phyloP scores from a whole-genome alignment of 2,113 vertebrate genomes.

The Poecilia latipinna region DNA sequence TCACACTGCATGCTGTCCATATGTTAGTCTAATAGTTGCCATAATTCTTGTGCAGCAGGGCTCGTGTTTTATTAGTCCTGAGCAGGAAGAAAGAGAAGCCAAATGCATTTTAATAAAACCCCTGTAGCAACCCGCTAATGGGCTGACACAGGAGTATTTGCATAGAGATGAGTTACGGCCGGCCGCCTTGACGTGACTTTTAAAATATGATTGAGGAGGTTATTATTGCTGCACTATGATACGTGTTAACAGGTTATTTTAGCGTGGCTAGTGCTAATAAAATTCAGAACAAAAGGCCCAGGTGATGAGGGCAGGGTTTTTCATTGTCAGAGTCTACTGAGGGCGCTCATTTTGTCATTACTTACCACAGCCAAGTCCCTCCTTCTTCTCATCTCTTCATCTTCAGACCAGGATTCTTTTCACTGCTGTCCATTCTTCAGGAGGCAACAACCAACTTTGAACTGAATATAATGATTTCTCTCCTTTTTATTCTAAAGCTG shows the following conservation, averaged over 20 bases:
- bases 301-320: constrained; percentile 68
- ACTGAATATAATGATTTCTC: constrained; percentile 55
- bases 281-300: constrained; percentile 77
- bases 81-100: constrained; percentile 80
- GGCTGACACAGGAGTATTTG: constrained; percentile 91
- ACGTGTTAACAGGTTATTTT: constrained; percentile 84
- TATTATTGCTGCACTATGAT: constrained; percentile 87
- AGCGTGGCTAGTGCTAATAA: constrained; percentile 81
- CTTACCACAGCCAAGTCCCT: constrained; percentile 45
- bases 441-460: constrained; percentile 48
- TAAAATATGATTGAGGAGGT: constrained; percentile 96
- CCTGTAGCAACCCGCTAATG: constrained; percentile 88
- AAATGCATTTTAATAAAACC: constrained; percentile 94
- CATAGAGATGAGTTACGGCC: constrained; percentile 94
- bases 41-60: constrained; percentile 94
- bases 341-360: constrained; percentile 80
- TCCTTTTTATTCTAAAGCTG: constrained; percentile 15
- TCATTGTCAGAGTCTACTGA: constrained; percentile 69
- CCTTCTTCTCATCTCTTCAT: neutral
- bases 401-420: constrained; percentile 8
- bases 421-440: constrained; percentile 38
- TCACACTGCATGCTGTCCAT: constrained; percentile 93
- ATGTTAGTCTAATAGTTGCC: constrained; percentile 94
- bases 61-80: constrained; percentile 89
- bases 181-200: constrained; percentile 89